Percentiles rank a stretch among this genome's conserved stretches.
phyloP scores from a whole-genome alignment of 2,797 vertebrate genomes.

The Sebastiscus albofasciatus region DNA sequence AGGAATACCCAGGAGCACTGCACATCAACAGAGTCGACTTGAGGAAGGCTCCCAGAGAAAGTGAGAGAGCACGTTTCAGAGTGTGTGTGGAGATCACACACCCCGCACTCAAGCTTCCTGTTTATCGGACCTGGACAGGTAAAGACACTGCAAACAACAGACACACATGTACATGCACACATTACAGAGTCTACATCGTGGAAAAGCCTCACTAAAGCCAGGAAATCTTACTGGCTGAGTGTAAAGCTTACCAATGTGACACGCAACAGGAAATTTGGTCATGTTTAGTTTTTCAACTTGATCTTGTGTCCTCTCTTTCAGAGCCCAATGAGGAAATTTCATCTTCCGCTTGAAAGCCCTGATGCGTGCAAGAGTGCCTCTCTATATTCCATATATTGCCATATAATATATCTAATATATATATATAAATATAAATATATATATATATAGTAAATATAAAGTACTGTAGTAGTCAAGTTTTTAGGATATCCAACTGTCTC shows the following conservation, averaged over 20 bases:
- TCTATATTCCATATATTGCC: not conserved
- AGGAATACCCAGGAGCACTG: conserved; percentile 42
- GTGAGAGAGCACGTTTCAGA: conserved; percentile 56
- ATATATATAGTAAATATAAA: conserved; percentile 1
- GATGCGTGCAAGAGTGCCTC: not conserved
- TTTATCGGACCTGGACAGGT: conserved; percentile 83
- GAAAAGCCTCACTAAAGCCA: not conserved
- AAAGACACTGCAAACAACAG: not conserved
- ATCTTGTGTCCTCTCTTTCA: conserved; percentile 62
- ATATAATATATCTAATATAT: conserved; percentile 26
- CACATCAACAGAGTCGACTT: conserved; percentile 78
- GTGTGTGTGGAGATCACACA: conserved; percentile 83
- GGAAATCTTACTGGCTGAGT: not conserved
- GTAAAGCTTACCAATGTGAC: not conserved
- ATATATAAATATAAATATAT: not conserved
- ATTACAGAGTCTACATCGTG: not conserved
- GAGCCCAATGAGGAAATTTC: conserved; percentile 75
- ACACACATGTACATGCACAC: not conserved
- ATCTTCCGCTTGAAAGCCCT: conserved; percentile 52
- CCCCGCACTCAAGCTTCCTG: conserved; percentile 77
- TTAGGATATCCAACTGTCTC: conserved; percentile 1
- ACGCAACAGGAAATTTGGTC: conserved; percentile 36
- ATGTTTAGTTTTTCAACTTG: not conserved
- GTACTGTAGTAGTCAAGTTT: not conserved
- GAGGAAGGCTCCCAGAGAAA: conserved; percentile 32